A percentile compares a stretch with the other conserved stretches of the same genome.
phyloP scores from a whole-genome alignment of 64 coral and sea anemone genomes.

The Montipora cactus region DNA sequence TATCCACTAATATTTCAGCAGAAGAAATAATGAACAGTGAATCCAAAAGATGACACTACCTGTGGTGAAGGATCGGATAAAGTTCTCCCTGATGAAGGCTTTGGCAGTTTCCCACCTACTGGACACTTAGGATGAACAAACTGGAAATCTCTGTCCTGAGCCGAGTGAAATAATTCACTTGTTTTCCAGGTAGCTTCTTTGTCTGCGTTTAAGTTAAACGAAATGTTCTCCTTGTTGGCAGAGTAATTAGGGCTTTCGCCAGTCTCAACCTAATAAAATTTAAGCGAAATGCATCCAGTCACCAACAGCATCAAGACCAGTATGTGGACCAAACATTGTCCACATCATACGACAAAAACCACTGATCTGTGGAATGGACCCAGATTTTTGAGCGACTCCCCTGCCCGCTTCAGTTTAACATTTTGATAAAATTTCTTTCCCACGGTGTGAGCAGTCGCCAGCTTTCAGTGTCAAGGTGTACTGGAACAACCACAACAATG shows the following conservation, averaged over 20 bases:
- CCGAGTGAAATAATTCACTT: not conserved
- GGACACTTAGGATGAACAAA: conserved; percentile 56
- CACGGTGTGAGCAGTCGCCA: too few relatives aligned
- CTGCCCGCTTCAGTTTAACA: too few relatives aligned
- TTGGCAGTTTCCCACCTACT: conserved; percentile 26
- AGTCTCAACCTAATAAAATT: not conserved
- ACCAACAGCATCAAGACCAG: too few relatives aligned
- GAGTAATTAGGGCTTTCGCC: not conserved
- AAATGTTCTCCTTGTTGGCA: conserved; percentile 24
- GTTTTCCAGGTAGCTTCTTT: not conserved
- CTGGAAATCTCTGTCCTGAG: conserved; percentile 24
- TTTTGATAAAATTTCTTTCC: too few relatives aligned
- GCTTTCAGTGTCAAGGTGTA: too few relatives aligned
- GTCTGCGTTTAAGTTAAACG: conserved; percentile 9
- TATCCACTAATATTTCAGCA: too few relatives aligned
- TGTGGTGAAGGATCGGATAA: conserved; percentile 67
- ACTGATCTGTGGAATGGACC: too few relatives aligned
- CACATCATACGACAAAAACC: too few relatives aligned
- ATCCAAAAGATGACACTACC: conserved; percentile 7
- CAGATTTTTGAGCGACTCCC: too few relatives aligned
- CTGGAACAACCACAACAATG: too few relatives aligned
- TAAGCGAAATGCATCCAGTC: not conserved
- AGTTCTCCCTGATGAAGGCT: conserved; percentile 3
- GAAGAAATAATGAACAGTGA: not conserved
- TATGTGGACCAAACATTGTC: too few relatives aligned